phyloP scores from a whole-genome alignment of 92 coral and sea anemone genomes.

The Zoanthus sansibaricus region DNA sequence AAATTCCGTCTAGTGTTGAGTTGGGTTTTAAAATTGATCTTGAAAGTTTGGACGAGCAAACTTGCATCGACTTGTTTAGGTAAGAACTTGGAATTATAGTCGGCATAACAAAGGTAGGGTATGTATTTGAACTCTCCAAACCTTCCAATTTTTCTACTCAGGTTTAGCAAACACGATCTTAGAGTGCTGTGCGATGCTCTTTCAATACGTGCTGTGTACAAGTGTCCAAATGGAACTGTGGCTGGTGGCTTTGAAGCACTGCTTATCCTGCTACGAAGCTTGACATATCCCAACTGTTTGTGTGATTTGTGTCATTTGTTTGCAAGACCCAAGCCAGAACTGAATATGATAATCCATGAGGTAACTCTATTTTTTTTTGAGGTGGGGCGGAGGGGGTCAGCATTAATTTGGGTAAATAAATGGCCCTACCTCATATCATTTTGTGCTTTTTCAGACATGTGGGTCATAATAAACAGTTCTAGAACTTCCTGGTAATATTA shows the following conservation, averaged over 20 bases:
- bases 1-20: conserved; percentile 32
- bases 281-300: conserved; percentile 48
- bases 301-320: conserved; percentile 65
- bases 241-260: conserved; percentile 69
- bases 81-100: background rate
- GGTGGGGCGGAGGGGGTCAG: conserved; percentile 13
- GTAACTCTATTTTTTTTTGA: conserved; percentile 43
- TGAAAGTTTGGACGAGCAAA: conserved; percentile 14
- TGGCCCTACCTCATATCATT: conserved; percentile 40
- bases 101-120: too few species aligned
- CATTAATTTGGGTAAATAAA: conserved; percentile 39
- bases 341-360: conserved; percentile 77
- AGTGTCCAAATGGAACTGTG: conserved; percentile 77
- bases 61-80: conserved; percentile 15
- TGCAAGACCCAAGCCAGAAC: conserved; percentile 72
- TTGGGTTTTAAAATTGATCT: background rate
- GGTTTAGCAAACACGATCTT: conserved; percentile 64
- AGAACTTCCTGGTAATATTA: conserved; percentile 32
- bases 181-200: conserved; percentile 49
- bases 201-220: conserved; percentile 57
- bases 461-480: conserved; percentile 14
- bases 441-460: conserved; percentile 32
- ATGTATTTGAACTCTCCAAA: too few species aligned
- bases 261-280: conserved; percentile 60
- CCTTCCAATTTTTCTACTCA: background rate